Conservation (phyloP, 2,113 vertebrate species). For the Parus major region DNA sequence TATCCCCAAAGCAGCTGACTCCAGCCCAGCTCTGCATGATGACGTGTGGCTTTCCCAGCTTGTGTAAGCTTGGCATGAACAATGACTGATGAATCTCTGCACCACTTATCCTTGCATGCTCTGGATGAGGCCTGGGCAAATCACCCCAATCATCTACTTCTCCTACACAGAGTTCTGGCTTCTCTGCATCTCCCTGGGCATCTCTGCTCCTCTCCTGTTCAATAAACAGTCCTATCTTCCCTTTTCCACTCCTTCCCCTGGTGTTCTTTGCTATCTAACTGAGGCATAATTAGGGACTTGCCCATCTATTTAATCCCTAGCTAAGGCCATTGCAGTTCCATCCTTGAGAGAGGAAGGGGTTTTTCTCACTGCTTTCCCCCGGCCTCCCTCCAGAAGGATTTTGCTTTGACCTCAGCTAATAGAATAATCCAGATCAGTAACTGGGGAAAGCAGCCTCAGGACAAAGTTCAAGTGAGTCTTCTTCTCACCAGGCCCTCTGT, state of each 20-base stretch:
- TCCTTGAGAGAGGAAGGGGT: background rate
- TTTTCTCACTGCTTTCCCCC: background rate
- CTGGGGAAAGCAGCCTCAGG: background rate
- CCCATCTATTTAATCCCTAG: background rate
- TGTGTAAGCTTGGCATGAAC: background rate
- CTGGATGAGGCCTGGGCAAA: background rate
- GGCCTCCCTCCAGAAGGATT: background rate
- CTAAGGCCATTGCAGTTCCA: background rate
- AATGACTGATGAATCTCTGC: background rate
- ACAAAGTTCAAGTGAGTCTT: slow-evolving; percentile 23
- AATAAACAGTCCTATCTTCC: background rate
- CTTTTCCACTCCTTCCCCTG: background rate
- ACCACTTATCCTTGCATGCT: background rate
- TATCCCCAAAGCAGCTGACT: background rate
- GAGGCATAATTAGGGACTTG: background rate
- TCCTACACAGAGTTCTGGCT: background rate
- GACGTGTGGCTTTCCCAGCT: background rate
- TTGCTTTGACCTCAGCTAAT: background rate
- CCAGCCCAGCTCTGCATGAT: background rate
- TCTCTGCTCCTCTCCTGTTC: background rate
- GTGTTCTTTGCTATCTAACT: background rate
- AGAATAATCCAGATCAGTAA: background rate
- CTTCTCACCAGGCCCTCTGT: background rate
- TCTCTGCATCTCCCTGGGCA: background rate
- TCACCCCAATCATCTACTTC: background rate